Base-by-base conservation (phyloP, 2,113 vertebrate species). In the Anarrhichthys ocellatus region DNA sequence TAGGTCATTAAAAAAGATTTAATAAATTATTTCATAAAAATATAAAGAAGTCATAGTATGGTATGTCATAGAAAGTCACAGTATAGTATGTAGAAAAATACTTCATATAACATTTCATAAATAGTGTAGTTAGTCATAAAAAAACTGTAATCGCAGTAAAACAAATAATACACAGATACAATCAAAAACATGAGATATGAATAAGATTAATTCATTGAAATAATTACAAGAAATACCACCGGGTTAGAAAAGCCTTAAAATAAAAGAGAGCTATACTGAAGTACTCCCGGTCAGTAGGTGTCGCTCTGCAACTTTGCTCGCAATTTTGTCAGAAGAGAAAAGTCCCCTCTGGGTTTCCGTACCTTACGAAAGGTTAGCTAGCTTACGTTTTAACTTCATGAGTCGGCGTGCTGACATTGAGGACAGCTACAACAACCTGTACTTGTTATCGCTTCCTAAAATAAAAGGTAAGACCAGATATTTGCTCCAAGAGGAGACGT, bases 321-420 rank as follows among this genome's bases (percentile, higher is more conserved):
- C 15, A 7, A 4, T 46, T 72, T 61, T 65, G 1, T 13, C 9
- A 13, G 18, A 32, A 15, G 5, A 27, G 0, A 24, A 46, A 18
- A 10, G 77, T 74, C 66, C 84, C 72, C 5, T 80, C 42, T 1
- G 6, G 2, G 1, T 5, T 73, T 29, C 89, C 89, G 75, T 90
- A 86, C 3, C 62, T 87, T 85, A 90, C 58, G 54, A 11, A 64
- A 78, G 65, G 81, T 59, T 38, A 70, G 18, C 40, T 81, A 63
- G 44, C 64, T 6, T 48, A 6, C 0, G 3, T 29, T 73, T 76
- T 88, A 64, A 69, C 17, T 66, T 64, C 20, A 3, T 27, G 13
- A 64, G 50, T 40, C 32, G 2, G 6, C 14, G 38, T 34, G 38
- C 38, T 91, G 93, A 89, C 92, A 89, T 92, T 92, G 87, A 92